A percentile compares a stretch with the other conserved stretches of the same genome.
Evolutionary conservation across 2,113 vertebrate genomes (phyloP).

Genomic region (Alethe castanea): DNA sequence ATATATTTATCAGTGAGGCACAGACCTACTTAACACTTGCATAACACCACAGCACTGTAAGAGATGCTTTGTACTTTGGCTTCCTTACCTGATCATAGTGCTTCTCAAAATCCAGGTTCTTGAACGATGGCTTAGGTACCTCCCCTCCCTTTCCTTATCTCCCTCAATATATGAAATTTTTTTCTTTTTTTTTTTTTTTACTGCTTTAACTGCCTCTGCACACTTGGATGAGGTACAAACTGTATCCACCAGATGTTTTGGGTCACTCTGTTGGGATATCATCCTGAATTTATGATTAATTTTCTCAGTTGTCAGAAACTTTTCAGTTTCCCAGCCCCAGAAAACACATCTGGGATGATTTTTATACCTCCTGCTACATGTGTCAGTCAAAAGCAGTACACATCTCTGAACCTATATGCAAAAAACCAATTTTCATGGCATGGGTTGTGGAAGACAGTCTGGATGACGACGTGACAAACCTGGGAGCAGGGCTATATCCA

Average conservation of each 20-base stretch:
- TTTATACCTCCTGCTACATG: not conserved
- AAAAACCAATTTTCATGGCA: not conserved
- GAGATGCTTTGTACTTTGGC: not conserved
- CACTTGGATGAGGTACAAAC: not conserved
- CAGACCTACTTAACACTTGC: not conserved
- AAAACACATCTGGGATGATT: not conserved
- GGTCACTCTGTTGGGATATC: not conserved
- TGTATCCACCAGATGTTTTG: not conserved
- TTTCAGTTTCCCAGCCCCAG: not conserved
- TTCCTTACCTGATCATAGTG: not conserved
- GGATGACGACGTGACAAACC: not conserved
- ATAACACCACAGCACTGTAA: not conserved
- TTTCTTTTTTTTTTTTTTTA: not conserved
- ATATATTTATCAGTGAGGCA: not conserved
- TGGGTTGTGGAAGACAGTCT: not conserved
- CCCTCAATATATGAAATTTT: not conserved
- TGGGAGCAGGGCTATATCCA: not conserved
- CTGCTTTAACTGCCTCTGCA: not conserved
- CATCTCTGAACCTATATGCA: not conserved
- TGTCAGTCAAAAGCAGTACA: not conserved
- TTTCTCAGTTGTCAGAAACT: not conserved
- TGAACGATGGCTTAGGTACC: not conserved
- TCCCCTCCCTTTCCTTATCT: not conserved
- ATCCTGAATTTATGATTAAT: constrained; percentile 11
- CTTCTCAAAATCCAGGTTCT: not conserved